These are phyloP conservation scores for Numenius arquata DNA, from an alignment of 2,113 vertebrate species.

Conservation along the genomic window DNA sequence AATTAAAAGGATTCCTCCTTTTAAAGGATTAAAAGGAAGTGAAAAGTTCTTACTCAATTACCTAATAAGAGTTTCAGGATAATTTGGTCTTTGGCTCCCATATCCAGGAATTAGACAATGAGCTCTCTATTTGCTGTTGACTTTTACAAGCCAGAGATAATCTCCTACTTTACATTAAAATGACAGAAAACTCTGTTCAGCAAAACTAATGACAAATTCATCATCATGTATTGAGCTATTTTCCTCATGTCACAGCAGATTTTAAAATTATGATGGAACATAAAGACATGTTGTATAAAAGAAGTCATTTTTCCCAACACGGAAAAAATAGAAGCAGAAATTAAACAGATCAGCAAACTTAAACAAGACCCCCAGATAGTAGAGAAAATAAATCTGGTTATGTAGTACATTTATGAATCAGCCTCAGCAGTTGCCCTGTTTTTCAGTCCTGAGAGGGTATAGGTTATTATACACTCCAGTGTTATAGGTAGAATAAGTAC, in stretches of 20 bases:
- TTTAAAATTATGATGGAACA: not conserved
- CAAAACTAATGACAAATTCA: not conserved
- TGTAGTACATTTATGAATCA: not conserved
- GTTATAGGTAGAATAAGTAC: not conserved
- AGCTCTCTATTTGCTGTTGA: not conserved
- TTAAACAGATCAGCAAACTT: not conserved
- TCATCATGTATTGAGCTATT: not conserved
- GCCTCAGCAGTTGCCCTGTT: not conserved
- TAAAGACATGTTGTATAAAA: not conserved
- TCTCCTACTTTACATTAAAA: not conserved
- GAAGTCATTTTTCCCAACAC: not conserved
- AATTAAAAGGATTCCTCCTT: not conserved
- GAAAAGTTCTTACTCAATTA: not conserved
- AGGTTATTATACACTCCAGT: not conserved
- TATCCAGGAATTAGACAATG: not conserved
- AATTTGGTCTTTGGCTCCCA: not conserved
- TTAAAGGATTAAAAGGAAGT: too few species aligned
- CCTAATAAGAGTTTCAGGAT: not conserved
- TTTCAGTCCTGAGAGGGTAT: not conserved
- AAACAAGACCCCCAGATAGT: not conserved
- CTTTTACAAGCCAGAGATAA: not conserved
- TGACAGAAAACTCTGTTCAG: not conserved
- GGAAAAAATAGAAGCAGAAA: not conserved
- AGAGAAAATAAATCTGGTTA: not conserved
- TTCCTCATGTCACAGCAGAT: not conserved